Percentiles rank a stretch among this genome's conserved stretches.
Conservation (phyloP, 2,113 vertebrate genomes). For the Heterotilapia buettikoferi region DNA sequence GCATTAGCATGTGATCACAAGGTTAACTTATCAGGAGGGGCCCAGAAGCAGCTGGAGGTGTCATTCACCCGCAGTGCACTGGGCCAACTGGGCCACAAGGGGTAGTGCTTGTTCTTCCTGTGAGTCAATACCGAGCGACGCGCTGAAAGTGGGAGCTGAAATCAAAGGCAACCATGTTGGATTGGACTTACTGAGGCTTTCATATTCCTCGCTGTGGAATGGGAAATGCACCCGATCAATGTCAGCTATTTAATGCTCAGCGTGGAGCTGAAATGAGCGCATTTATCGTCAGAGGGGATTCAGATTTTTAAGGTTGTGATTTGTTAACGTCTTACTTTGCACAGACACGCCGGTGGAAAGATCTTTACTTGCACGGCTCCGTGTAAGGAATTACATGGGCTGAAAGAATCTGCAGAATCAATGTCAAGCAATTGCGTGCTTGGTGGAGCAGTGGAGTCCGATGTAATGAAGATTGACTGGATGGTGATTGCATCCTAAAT, state of each 20-base stretch:
- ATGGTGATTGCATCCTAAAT: conserved; percentile 38
- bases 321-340: conserved; percentile 35
- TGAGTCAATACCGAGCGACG: conserved; percentile 7
- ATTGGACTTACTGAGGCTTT: conserved; percentile 12
- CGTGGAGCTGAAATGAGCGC: conserved; percentile 3
- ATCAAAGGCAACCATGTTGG: conserved; percentile 57
- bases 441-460: conserved; percentile 31
- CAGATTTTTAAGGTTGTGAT: conserved; percentile 32
- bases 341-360: background rate
- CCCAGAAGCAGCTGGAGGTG: conserved; percentile 67
- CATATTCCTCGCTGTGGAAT: conserved; percentile 20
- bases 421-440: conserved; percentile 56
- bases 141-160: conserved; percentile 6
- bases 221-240: conserved; percentile 42
- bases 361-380: background rate
- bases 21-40: conserved; percentile 74
- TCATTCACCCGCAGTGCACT: conserved; percentile 53
- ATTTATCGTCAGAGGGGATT: conserved; percentile 2
- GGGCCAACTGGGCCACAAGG: conserved; percentile 59
- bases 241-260: conserved; percentile 39
- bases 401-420: conserved; percentile 48
- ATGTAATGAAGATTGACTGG: conserved; percentile 60
- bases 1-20: conserved; percentile 77
- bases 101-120: conserved; percentile 70
- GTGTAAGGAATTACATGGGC: conserved; percentile 35